These are phyloP conservation scores for Pheosia tremula DNA, from an alignment of 2,888 invertebrate species.

Conservation along the genomic window DNA sequence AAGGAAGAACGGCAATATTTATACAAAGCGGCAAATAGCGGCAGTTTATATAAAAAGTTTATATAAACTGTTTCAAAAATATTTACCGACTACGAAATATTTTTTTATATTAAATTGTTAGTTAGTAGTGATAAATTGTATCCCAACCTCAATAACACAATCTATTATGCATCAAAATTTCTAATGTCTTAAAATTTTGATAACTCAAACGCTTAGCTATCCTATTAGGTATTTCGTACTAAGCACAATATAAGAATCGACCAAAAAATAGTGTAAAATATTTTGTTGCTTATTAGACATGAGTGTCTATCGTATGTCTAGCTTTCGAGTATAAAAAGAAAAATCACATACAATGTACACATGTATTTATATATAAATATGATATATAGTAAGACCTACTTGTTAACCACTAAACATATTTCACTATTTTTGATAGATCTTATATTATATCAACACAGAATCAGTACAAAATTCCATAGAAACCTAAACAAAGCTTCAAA, in stretches of 20 bases:
- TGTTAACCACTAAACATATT: no score
- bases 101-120: neutral
- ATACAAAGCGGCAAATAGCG: no score
- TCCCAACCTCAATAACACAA: neutral
- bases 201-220: neutral
- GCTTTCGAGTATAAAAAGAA: no score
- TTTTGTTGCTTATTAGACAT: no score
- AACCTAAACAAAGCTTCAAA: slow-evolving; percentile 28
- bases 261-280: no score
- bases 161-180: neutral
- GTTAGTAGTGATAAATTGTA: neutral
- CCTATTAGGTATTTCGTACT: neutral
- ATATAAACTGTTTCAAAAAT: neutral
- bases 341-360: no score
- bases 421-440: no score
- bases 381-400: no score
- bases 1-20: no score
- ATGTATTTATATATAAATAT: no score
- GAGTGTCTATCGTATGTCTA: no score
- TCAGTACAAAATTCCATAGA: slow-evolving; percentile 27
- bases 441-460: slow-evolving; percentile 1
- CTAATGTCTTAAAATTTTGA: neutral
- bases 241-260: neutral
- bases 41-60: neutral
- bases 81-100: neutral